Conservation (phyloP, 2,113 vertebrate species). For the Aphyosemion australe region DNA sequence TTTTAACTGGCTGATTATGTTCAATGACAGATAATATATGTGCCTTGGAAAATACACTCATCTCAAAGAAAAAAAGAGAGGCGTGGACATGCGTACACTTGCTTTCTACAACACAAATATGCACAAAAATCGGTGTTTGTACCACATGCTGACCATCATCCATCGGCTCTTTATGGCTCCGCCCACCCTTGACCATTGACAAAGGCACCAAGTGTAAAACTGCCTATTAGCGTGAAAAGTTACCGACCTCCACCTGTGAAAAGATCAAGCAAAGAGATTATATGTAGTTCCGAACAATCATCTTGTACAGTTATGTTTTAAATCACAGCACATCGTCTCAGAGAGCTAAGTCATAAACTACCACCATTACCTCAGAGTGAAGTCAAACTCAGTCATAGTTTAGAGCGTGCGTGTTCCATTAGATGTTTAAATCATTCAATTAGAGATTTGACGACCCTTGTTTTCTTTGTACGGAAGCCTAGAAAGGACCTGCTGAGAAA, state of each 20-base stretch:
- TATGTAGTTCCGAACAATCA: conserved; percentile 14
- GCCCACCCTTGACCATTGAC: conserved; percentile 10
- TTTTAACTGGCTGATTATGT: conserved; percentile 71
- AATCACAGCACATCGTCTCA: conserved; percentile 30
- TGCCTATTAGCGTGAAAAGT: conserved; percentile 51
- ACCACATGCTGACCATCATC: conserved; percentile 46
- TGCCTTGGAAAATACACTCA: conserved; percentile 79
- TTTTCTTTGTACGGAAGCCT: too few species aligned
- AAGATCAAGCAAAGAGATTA: conserved; percentile 43
- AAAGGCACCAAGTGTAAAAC: conserved; percentile 47
- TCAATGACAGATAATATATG: conserved; percentile 70
- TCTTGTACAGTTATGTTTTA: conserved; percentile 56
- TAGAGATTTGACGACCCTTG: too few species aligned
- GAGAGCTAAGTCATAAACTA: conserved; percentile 41
- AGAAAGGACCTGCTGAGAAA: too few species aligned
- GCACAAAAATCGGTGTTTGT: conserved; percentile 22
- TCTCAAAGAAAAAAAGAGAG: conserved; percentile 46
- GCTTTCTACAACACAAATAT: conserved; percentile 29
- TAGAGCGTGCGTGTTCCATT: conserved; percentile 12
- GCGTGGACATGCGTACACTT: conserved; percentile 44
- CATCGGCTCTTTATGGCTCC: conserved; percentile 36
- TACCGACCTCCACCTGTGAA: conserved; percentile 55
- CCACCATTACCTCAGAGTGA: conserved; percentile 67
- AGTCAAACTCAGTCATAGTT: conserved; percentile 25
- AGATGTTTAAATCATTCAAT: conserved; percentile 24